Conservation (phyloP, 2,797 vertebrate species). For the Erpetoichthys calabaricus region DNA sequence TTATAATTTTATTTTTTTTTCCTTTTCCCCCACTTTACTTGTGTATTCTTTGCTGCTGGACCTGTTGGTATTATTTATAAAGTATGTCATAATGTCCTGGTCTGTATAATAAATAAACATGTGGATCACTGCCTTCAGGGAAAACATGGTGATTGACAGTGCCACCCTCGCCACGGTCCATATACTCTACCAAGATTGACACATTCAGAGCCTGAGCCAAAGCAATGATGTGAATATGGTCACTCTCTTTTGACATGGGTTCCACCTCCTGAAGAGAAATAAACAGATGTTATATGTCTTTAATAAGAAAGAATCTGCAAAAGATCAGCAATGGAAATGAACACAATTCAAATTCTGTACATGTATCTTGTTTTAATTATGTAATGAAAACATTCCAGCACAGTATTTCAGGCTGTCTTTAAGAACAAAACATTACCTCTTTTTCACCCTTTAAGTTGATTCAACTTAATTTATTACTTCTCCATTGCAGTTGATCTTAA, state of each 20-base stretch:
- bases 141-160: slow-evolving; percentile 85
- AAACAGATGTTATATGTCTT: neutral
- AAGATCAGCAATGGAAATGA: no score
- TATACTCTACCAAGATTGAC: slow-evolving; percentile 87
- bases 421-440: no score
- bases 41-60: no score
- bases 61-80: slow-evolving; percentile 63
- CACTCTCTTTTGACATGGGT: slow-evolving; percentile 90
- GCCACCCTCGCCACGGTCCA: slow-evolving; percentile 85
- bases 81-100: slow-evolving; percentile 93
- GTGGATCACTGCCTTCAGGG: slow-evolving; percentile 78
- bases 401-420: no score
- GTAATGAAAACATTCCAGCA: no score
- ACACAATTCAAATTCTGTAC: no score
- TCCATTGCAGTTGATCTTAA: no score
- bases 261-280: slow-evolving; percentile 66
- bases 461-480: no score
- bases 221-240: slow-evolving; percentile 95
- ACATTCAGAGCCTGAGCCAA: slow-evolving; percentile 79
- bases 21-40: neutral
- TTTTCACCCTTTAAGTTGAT: no score
- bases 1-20: slow-evolving; percentile 16
- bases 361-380: no score
- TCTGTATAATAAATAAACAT: slow-evolving; percentile 86
- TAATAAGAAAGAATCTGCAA: neutral